A percentile compares a stretch with the other conserved stretches of the same genome.
These are phyloP conservation scores for Saguinus midas DNA, from an alignment of 2,113 vertebrate genomes.

Conservation along the genomic window DNA sequence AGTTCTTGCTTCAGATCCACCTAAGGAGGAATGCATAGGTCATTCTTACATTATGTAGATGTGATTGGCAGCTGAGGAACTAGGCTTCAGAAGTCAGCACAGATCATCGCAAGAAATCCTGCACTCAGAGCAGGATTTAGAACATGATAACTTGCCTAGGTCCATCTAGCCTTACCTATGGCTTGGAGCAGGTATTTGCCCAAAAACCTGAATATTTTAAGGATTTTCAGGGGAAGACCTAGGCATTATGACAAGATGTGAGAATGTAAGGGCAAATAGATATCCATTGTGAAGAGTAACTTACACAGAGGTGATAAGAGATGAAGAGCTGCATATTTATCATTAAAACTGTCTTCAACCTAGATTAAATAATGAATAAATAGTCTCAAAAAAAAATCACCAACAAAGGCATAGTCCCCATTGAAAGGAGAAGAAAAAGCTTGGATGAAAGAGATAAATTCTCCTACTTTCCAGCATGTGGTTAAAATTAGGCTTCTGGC, in stretches of 20 bases:
- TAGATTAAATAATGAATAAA: conserved; percentile 9
- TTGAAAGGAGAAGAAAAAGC: conserved; percentile 28
- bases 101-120: not conserved
- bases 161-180: not conserved
- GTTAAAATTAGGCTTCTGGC: conserved; percentile 61
- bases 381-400: not conserved
- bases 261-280: not conserved
- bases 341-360: not conserved
- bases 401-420: not conserved
- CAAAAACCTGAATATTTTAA: not conserved
- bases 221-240: not conserved
- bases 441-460: conserved; percentile 42
- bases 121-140: not conserved
- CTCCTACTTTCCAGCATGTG: conserved; percentile 23
- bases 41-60: not conserved
- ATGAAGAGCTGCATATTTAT: not conserved
- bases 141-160: not conserved
- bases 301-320: not conserved
- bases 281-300: not conserved
- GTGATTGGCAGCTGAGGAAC: not conserved
- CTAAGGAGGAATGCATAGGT: not conserved
- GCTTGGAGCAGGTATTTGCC: not conserved
- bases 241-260: not conserved
- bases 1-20: not conserved
- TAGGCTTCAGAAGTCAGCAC: not conserved